Conservation (phyloP, 1,140 invertebrate species). For the Matsumurasca onukii region DNA sequence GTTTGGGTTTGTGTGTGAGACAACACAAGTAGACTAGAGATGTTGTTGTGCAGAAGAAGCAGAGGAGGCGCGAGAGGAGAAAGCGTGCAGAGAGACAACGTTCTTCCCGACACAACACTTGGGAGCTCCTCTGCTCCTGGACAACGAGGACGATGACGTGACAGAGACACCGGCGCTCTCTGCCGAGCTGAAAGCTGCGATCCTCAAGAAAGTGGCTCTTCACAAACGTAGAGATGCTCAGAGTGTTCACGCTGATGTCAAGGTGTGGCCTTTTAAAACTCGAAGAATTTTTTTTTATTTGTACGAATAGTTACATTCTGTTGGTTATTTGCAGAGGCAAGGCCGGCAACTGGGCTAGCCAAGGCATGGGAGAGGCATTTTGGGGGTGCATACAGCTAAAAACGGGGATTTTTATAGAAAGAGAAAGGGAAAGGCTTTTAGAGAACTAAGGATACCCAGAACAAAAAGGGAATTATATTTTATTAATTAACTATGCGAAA, state of each 20-base stretch:
- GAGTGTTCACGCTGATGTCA: neutral
- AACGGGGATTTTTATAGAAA: too few relatives aligned
- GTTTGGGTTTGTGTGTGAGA: too few relatives aligned
- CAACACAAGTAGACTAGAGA: too few relatives aligned
- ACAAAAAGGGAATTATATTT: too few relatives aligned
- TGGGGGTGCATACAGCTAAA: neutral
- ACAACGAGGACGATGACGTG: slow-evolving; percentile 3
- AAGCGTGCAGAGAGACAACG: neutral
- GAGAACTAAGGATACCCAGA: too few relatives aligned
- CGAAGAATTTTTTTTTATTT: neutral
- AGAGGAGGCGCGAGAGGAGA: neutral
- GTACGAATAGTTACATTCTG: neutral
- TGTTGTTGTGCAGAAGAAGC: too few relatives aligned
- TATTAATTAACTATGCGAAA: too few relatives aligned
- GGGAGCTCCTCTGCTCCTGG: neutral
- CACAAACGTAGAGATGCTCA: neutral
- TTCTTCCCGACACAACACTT: slow-evolving; percentile 16
- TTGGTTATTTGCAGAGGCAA: neutral
- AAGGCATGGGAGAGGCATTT: neutral
- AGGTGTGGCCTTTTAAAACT: slow-evolving; percentile 1
- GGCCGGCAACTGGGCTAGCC: neutral
- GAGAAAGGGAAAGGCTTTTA: too few relatives aligned
- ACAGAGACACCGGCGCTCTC: neutral
- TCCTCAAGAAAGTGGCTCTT: neutral
- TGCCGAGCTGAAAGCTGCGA: neutral